Evolutionary conservation across 2,797 vertebrate genomes (phyloP).

Genomic region (Diglossa cyanea): DNA sequence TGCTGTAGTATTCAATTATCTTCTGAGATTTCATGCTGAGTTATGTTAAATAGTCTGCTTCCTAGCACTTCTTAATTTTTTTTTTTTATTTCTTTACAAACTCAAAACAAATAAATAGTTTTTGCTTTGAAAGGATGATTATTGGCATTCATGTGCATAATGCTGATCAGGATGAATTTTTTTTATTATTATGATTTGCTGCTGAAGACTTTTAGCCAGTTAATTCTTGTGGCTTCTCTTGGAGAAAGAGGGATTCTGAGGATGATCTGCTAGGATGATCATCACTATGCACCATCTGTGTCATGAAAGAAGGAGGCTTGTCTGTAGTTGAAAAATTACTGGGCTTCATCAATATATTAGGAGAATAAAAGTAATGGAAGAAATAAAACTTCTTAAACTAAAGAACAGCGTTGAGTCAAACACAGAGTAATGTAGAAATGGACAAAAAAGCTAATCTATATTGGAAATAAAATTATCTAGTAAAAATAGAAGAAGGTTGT

Average conservation of each 20-base stretch:
- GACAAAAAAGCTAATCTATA: not conserved
- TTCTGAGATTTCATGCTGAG: not conserved
- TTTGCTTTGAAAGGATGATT: not conserved
- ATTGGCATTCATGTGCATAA: not conserved
- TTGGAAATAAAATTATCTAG: not conserved
- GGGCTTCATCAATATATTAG: not conserved
- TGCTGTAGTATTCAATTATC: not conserved
- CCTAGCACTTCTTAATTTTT: not conserved
- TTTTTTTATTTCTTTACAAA: not conserved
- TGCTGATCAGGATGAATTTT: not conserved
- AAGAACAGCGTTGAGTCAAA: not conserved
- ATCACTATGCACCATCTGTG: rapidly evolving
- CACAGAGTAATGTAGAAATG: not conserved
- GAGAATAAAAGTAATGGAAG: not conserved
- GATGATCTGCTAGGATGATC: not conserved
- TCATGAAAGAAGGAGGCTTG: not conserved
- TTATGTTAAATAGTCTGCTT: not conserved
- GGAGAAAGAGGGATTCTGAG: not conserved
- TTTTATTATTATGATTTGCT: not conserved
- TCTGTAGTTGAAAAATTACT: not conserved
- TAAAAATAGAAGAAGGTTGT: not conserved
- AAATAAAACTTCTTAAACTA: not conserved
- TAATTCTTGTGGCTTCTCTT: not conserved
- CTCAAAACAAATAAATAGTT: not conserved
- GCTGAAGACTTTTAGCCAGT: not conserved